A percentile compares a stretch with the other conserved stretches of the same genome.
phyloP scores from a whole-genome alignment of 1,140 invertebrate species.

The Colletes latitarsis region DNA sequence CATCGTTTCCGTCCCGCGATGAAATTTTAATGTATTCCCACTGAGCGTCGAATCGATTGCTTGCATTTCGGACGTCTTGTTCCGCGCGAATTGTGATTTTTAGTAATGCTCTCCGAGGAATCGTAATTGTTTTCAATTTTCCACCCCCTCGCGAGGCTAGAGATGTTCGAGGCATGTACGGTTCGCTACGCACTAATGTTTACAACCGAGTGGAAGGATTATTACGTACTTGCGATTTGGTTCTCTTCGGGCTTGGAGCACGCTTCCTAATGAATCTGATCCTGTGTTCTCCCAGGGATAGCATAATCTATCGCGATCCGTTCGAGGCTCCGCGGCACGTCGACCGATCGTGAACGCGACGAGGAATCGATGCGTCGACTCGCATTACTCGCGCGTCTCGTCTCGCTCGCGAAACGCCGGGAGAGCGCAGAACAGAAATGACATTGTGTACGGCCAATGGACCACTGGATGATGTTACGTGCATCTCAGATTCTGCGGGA shows the following conservation, averaged over 20 bases:
- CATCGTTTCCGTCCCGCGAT: too few relatives aligned
- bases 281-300: background rate
- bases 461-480: slow-evolving; percentile 74
- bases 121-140: too few relatives aligned
- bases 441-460: slow-evolving; percentile 74
- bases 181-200: background rate
- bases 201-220: background rate
- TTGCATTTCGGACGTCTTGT: too few relatives aligned
- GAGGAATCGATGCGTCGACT: slow-evolving; percentile 11
- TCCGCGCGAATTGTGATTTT: too few relatives aligned
- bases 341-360: slow-evolving; percentile 16
- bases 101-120: too few relatives aligned
- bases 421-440: slow-evolving; percentile 60
- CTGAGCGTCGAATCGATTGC: too few relatives aligned
- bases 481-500: slow-evolving; percentile 64
- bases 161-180: too few relatives aligned
- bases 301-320: slow-evolving; percentile 41
- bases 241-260: background rate
- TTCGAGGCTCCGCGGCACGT: background rate
- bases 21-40: too few relatives aligned
- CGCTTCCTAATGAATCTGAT: slow-evolving; percentile 11
- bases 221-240: slow-evolving; percentile 45
- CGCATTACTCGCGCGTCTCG: slow-evolving; percentile 47
- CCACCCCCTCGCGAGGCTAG: too few relatives aligned
- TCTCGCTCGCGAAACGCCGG: slow-evolving; percentile 34